Evolutionary conservation across 1,140 invertebrate species (phyloP).

Genomic region (Drosophila littoralis): DNA sequence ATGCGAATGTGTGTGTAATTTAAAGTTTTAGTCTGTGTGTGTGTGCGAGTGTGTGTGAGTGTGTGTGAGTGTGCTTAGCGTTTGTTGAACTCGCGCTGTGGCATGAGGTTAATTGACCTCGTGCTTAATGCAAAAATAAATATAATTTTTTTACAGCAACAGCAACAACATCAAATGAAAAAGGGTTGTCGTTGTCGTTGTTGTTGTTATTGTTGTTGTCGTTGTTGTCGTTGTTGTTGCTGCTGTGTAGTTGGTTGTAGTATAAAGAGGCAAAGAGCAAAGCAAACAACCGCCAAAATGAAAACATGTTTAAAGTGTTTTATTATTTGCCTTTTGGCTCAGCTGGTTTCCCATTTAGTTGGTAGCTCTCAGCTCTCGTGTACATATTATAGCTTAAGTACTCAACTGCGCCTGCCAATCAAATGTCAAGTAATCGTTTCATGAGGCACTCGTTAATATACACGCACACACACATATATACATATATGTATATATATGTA

Average conservation of each 20-base stretch:
- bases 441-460: slow-evolving; percentile 18
- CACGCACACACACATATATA: background rate
- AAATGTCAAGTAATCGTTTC: slow-evolving; percentile 50
- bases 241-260: slow-evolving; percentile 60
- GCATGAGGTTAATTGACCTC: slow-evolving; percentile 84
- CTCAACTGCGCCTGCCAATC: slow-evolving; percentile 34
- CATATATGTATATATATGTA: background rate
- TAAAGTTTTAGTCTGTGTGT: slow-evolving; percentile 51
- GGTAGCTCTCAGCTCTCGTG: background rate
- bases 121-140: slow-evolving; percentile 84
- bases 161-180: slow-evolving; percentile 62
- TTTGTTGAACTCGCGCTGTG: slow-evolving; percentile 80
- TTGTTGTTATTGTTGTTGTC: slow-evolving; percentile 50
- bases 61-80: slow-evolving; percentile 64
- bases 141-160: slow-evolving; percentile 67
- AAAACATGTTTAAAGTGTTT: slow-evolving; percentile 79
- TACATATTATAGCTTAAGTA: slow-evolving; percentile 16
- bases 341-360: slow-evolving; percentile 14
- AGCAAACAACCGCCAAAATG: slow-evolving; percentile 68
- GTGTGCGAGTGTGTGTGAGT: slow-evolving; percentile 25
- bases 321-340: slow-evolving; percentile 51
- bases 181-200: slow-evolving; percentile 57
- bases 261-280: slow-evolving; percentile 70
- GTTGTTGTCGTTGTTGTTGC: slow-evolving; percentile 38
- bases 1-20: slow-evolving; percentile 38